Evolutionary conservation across 2,888 invertebrate species (phyloP).

Genomic region (Metalampra italica): DNA sequence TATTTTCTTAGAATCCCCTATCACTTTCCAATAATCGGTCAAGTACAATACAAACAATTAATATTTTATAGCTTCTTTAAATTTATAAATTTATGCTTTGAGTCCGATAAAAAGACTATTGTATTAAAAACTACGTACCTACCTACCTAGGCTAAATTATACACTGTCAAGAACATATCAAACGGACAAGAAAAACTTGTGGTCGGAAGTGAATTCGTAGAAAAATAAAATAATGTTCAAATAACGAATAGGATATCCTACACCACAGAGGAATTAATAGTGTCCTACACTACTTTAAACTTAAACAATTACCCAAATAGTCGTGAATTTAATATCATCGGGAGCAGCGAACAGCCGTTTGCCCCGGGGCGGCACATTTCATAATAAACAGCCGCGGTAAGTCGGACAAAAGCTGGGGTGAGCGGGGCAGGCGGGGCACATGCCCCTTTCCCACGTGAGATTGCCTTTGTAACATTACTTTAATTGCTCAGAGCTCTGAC

Average conservation of each 20-base stretch:
- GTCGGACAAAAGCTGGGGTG: background rate
- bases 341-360: background rate
- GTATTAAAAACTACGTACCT: too few species aligned
- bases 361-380: background rate
- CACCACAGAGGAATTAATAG: too few species aligned
- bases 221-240: too few species aligned
- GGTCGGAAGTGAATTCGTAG: too few species aligned
- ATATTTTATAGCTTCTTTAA: too few species aligned
- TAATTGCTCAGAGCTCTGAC: slow-evolving; percentile 19
- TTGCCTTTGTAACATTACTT: slow-evolving; percentile 30
- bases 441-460: slow-evolving; percentile 13
- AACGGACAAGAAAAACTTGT: too few species aligned
- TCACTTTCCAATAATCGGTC: background rate
- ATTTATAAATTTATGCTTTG: too few species aligned
- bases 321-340: slow-evolving; percentile 1
- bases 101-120: too few species aligned
- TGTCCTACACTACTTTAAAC: background rate
- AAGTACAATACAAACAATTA: background rate
- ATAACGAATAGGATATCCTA: background rate
- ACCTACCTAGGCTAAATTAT: too few species aligned
- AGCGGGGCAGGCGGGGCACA: background rate
- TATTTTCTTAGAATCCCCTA: background rate
- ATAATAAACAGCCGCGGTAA: background rate
- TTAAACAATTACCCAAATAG: background rate
- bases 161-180: too few species aligned